Conservation (phyloP, 64 coral and sea anemone species). For the Actinia equina region DNA sequence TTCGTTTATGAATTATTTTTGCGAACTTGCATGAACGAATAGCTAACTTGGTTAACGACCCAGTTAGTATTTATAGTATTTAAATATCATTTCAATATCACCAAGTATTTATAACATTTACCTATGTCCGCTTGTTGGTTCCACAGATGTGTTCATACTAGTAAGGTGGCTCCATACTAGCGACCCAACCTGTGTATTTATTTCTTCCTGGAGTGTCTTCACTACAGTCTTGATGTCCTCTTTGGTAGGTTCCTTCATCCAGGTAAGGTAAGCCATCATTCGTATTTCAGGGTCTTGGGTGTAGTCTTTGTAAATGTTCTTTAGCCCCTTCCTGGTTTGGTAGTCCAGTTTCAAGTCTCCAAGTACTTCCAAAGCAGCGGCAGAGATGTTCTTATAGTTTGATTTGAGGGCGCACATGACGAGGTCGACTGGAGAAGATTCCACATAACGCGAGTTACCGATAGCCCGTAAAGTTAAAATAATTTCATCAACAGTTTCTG, state of each 20-base stretch:
- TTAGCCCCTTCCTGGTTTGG: slow-evolving; percentile 31
- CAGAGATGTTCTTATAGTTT: slow-evolving; percentile 65
- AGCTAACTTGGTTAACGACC: too few relatives aligned
- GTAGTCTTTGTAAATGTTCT: slow-evolving; percentile 39
- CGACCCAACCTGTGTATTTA: slow-evolving; percentile 77
- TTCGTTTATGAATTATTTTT: too few relatives aligned
- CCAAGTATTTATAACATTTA: neutral
- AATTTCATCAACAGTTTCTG: slow-evolving; percentile 45
- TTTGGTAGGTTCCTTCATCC: slow-evolving; percentile 48
- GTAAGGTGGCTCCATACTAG: slow-evolving; percentile 66
- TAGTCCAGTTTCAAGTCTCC: slow-evolving; percentile 28
- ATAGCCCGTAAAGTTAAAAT: slow-evolving; percentile 53
- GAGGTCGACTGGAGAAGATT: slow-evolving; percentile 13
- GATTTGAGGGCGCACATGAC: slow-evolving; percentile 48
- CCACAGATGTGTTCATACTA: slow-evolving; percentile 59
- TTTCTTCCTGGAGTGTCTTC: slow-evolving; percentile 38
- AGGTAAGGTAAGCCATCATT: slow-evolving; percentile 53
- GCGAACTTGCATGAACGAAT: too few relatives aligned
- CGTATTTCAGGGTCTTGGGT: slow-evolving; percentile 55
- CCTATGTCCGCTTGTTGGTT: slow-evolving; percentile 41
- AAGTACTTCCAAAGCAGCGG: slow-evolving; percentile 53
- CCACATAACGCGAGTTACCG: slow-evolving; percentile 53
- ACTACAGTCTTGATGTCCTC: slow-evolving; percentile 24
- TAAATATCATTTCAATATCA: too few relatives aligned
- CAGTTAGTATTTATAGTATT: neutral